phyloP scores from a whole-genome alignment of 35 echinoderm and acorn worm genomes.

The Hemicentrotus pulcherrimus region DNA sequence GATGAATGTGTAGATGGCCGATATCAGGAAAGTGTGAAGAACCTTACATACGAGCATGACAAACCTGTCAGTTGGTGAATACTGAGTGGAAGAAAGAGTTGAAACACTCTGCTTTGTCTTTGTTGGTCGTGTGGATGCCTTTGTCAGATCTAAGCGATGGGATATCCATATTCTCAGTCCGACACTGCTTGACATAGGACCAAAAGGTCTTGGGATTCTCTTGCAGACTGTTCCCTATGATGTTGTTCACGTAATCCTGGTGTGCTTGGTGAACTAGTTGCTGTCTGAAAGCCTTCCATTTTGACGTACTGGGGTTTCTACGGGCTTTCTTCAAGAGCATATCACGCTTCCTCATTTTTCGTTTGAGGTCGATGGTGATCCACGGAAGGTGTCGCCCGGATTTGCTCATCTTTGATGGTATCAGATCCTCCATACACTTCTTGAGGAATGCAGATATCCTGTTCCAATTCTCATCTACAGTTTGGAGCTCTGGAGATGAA shows the following conservation, averaged over 20 bases:
- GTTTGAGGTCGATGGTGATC: conserved; percentile 37
- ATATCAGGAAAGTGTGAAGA: no score
- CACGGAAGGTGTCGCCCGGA: conserved; percentile 14
- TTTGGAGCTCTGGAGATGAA: not conserved
- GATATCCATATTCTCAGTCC: no score
- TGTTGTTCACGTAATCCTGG: conserved; percentile 43
- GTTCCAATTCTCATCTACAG: conserved; percentile 35
- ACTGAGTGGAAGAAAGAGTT: no score
- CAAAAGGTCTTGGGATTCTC: no score
- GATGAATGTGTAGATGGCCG: no score
- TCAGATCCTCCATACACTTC: conserved; percentile 7
- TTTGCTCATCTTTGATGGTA: conserved; percentile 51
- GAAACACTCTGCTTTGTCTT: no score
- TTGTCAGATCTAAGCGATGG: no score
- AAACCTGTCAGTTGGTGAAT: no score
- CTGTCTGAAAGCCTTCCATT: conserved; percentile 20
- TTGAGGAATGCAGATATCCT: not conserved
- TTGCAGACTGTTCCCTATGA: conserved; percentile 32
- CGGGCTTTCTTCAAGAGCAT: conserved; percentile 17
- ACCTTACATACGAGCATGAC: no score
- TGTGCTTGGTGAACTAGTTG: conserved; percentile 47
- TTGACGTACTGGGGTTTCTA: not conserved
- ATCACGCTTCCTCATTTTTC: conserved; percentile 55
- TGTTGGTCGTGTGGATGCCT: no score
- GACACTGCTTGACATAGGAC: no score